phyloP scores from a whole-genome alignment of 2,888 invertebrate species.

The Agrochola lychnidis region DNA sequence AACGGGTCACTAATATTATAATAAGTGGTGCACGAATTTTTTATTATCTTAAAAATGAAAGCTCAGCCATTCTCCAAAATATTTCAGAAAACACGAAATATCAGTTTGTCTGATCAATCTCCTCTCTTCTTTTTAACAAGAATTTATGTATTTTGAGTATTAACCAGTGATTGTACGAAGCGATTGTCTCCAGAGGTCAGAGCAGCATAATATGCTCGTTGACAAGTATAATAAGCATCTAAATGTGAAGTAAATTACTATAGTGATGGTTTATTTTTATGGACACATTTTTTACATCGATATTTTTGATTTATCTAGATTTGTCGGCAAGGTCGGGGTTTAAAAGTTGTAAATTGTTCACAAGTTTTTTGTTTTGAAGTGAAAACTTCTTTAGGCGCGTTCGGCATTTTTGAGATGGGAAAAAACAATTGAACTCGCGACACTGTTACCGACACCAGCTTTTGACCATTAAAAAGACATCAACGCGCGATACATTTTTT shows the following conservation, averaged over 20 bases:
- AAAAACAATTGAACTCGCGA: no score
- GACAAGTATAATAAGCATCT: constrained; percentile 56
- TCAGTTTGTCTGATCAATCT: constrained; percentile 28
- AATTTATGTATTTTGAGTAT: constrained; percentile 57
- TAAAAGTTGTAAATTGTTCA: constrained; percentile 1
- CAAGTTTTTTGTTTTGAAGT: no score
- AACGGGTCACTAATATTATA: not conserved
- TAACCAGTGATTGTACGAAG: constrained; percentile 35
- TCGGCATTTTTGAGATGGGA: no score
- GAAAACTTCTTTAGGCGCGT: no score
- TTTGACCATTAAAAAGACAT: no score
- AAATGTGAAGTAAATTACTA: constrained; percentile 44
- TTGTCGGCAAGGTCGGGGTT: constrained; percentile 13
- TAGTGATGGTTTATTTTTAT: constrained; percentile 47
- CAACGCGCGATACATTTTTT: no score
- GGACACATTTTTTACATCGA: constrained; percentile 41
- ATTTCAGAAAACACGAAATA: not conserved
- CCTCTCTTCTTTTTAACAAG: constrained; percentile 46
- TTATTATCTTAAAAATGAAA: not conserved
- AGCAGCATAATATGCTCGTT: constrained; percentile 53
- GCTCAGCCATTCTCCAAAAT: not conserved
- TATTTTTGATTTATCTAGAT: constrained; percentile 61
- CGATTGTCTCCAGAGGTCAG: constrained; percentile 59
- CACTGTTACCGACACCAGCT: no score
- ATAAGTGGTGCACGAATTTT: not conserved